Base-by-base conservation (phyloP, 2,797 vertebrate species). In the Sebastes taczanowskii region DNA sequence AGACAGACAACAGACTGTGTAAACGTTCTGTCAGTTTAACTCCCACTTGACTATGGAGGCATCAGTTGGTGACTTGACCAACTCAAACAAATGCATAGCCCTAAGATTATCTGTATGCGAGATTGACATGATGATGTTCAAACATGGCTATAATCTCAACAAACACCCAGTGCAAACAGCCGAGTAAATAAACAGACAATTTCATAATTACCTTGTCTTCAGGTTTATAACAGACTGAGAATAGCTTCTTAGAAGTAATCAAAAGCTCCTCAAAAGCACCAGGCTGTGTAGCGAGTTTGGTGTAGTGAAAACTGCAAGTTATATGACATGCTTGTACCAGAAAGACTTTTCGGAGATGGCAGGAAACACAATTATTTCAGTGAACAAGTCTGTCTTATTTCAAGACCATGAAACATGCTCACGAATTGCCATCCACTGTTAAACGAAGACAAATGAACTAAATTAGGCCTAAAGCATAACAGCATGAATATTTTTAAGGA, bases 41-140 rank as follows among this genome's bases (percentile, higher is more conserved):
- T 71, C 38, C 25, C 60, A 27, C 11, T 14, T 52, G 34, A 20
- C 14, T 46, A n/a, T 18, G 7, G 27, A 82, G 60, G 32, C 16
- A 65, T 61, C 66, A 78, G 58, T 67, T 71, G 67, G 34, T 60
- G 77, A 64, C 16, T 29, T 64, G 55, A 23, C 52, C 14, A 70
- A 56, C 25, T 64, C 35, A 81, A 85, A 85, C 55, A 78, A 52
- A 68, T 61, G 10, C 14, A 38, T 23, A 75, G 34, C 71, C 42
- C 46, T 18, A 66, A 42, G 64, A 75, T 85, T 75, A 64, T 64
- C 22, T 62, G 11, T 46, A 13, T 11, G 38, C 46, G 20, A 78
- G 22, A 30, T 1, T 46, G 27, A 56, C 9, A 16, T 27, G 16
- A 13, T 27, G 16, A 20, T 29, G 22, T 52, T 32, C 23, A 66